Evolutionary conservation across 2,797 vertebrate species (phyloP).

Genomic region (Xenentodon cancila): DNA sequence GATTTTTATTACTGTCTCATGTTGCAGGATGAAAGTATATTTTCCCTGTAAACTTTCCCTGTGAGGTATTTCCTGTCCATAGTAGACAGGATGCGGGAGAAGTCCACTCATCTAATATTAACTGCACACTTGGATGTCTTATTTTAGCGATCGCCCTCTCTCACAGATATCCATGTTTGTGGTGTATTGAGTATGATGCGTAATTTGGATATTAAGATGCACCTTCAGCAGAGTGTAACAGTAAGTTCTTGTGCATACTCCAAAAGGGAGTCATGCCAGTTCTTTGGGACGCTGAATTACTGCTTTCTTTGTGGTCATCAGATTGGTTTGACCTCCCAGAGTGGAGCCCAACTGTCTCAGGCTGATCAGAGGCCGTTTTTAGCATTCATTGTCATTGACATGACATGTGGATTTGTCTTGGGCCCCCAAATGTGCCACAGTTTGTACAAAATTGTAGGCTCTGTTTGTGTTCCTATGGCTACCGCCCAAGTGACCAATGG

Average conservation of each 20-base stretch:
- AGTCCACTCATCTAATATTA: slow-evolving; percentile 51
- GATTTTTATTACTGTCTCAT: slow-evolving; percentile 41
- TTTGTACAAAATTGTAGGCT: slow-evolving; percentile 74
- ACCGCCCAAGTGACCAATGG: slow-evolving; percentile 58
- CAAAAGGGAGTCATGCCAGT: slow-evolving; percentile 35
- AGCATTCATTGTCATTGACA: slow-evolving; percentile 69
- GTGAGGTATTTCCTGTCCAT: slow-evolving; percentile 68
- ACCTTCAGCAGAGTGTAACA: slow-evolving; percentile 29
- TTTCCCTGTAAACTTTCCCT: slow-evolving; percentile 54
- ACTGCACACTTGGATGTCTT: slow-evolving; percentile 19
- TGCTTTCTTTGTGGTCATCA: slow-evolving; percentile 71
- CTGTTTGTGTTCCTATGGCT: slow-evolving; percentile 54
- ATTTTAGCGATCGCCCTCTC: slow-evolving; percentile 4
- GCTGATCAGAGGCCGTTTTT: slow-evolving; percentile 69
- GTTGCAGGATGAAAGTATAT: slow-evolving; percentile 48
- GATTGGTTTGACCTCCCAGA: slow-evolving; percentile 62
- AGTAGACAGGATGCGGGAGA: slow-evolving; percentile 46
- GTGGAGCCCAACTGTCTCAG: slow-evolving; percentile 49
- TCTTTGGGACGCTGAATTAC: slow-evolving; percentile 68
- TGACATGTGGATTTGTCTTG: slow-evolving; percentile 76
- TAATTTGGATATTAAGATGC: neutral
- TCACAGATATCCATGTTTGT: slow-evolving; percentile 1
- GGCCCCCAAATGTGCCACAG: slow-evolving; percentile 49
- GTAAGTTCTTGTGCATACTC: slow-evolving; percentile 28
- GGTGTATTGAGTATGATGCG: neutral